These are phyloP conservation scores for Ara ararauna DNA, from an alignment of 2,797 vertebrate species.

Conservation along the genomic window DNA sequence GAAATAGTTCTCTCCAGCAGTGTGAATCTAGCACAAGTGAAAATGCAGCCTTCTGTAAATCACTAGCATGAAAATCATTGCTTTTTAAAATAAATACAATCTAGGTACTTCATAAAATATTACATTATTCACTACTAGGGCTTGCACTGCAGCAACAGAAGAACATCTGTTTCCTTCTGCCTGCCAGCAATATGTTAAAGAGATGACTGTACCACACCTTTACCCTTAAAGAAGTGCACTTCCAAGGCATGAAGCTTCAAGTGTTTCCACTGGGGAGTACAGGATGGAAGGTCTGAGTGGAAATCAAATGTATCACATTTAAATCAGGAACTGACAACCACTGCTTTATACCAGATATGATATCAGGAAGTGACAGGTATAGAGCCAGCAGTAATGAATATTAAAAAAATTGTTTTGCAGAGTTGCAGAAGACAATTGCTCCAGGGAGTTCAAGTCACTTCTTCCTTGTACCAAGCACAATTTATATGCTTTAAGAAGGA, in stretches of 20 bases:
- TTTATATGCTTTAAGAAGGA: not conserved
- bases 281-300: not conserved
- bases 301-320: not conserved
- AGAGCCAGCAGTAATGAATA: not conserved
- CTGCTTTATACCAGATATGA: not conserved
- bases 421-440: not conserved
- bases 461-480: not conserved
- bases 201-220: not conserved
- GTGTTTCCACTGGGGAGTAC: not conserved
- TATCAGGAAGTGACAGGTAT: not conserved
- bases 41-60: not conserved
- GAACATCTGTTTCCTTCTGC: not conserved
- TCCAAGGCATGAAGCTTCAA: not conserved
- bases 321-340: not conserved
- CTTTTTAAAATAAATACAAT: not conserved
- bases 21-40: not conserved
- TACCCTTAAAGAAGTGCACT: not conserved
- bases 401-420: not conserved
- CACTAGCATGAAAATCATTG: not conserved
- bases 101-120: not conserved
- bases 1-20: not conserved
- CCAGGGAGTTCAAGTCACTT: not conserved
- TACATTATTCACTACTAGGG: not conserved
- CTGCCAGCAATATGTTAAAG: not conserved
- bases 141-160: not conserved